Evolutionary conservation across 2,113 vertebrate genomes (phyloP), one percentile per base, ranked within the genome.

Genomic region (Onychostruthus taczanowskii): DNA sequence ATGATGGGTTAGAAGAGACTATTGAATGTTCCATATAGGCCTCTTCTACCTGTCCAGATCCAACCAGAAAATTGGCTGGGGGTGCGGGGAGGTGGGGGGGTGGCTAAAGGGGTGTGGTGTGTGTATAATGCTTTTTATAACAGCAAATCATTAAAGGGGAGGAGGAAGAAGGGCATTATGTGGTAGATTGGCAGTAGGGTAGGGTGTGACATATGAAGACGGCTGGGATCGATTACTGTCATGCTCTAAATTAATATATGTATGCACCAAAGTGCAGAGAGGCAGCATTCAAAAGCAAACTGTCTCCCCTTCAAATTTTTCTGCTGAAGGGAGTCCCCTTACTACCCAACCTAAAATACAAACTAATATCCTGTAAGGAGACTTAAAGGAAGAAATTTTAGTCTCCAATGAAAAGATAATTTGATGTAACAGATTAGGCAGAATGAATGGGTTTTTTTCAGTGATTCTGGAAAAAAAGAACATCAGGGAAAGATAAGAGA

Each of bases 101-200:
- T 26, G 47, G 13, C 22, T 30, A 35, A 16, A 24, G 20, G 5
- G 8, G 4, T 1, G 8, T 28, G 20, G 5, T 6, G 4, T 1
- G 8, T 28, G 17, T 3, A 50, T 27, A 43, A 7, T 47, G 4
- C 5, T 72, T 90, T 46, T 88, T 72, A 30, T 78, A 81, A 41
- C 12, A 75, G 6, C 9, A 63, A 3, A 6, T 47, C 7, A 6
- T 58, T 20, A 63, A 2, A 43, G 2, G 2, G 4, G 10, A n/a
- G 5, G 9, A 67, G 13, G 9, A 76, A 19, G 20, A 76, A 77
- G 11, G 13, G 35, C 53, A 52, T 52, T 46, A 35, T 2, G 1
- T 8, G 2, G 13, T 58, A 5, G 30, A 58, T n/a, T 52, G 16
- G 30, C 8, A 43, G 19, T 30, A 33, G 10, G 11, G 26, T 67